phyloP scores from a whole-genome alignment of 2,797 vertebrate genomes.

The Agapornis canus region DNA sequence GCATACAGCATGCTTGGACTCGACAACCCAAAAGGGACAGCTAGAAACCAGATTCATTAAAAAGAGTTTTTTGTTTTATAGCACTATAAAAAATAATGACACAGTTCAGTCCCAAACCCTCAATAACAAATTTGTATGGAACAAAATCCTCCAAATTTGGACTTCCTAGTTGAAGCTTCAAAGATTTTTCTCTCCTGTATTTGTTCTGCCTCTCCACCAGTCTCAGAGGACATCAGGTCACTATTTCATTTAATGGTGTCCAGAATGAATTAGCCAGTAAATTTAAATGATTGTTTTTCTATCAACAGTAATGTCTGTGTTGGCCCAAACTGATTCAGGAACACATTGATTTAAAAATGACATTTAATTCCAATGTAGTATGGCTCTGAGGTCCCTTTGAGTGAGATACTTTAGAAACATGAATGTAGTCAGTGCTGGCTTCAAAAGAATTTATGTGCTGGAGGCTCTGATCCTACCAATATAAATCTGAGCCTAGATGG shows the following conservation, averaged over 20 bases:
- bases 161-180: neutral
- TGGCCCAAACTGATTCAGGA: neutral
- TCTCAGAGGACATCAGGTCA: neutral
- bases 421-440: neutral
- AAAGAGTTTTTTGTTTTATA: constrained; percentile 48
- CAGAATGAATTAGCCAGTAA: neutral
- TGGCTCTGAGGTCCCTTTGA: constrained; percentile 1
- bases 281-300: constrained; percentile 13
- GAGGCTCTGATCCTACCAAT: neutral
- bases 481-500: constrained; percentile 25
- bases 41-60: neutral
- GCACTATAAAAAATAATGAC: constrained; percentile 58
- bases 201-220: neutral
- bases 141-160: constrained; percentile 6
- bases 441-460: neutral
- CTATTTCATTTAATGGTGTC: neutral
- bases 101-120: constrained; percentile 20
- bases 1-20: neutral
- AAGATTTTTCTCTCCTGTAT: neutral
- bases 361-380: neutral
- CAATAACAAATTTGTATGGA: constrained; percentile 43
- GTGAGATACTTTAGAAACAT: neutral
- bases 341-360: constrained; percentile 27
- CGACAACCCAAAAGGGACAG: constrained; percentile 36
- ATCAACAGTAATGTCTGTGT: neutral